These are phyloP conservation scores for Ctenopoma multispine DNA, from an alignment of 2,797 vertebrate species.

Conservation along the genomic window DNA sequence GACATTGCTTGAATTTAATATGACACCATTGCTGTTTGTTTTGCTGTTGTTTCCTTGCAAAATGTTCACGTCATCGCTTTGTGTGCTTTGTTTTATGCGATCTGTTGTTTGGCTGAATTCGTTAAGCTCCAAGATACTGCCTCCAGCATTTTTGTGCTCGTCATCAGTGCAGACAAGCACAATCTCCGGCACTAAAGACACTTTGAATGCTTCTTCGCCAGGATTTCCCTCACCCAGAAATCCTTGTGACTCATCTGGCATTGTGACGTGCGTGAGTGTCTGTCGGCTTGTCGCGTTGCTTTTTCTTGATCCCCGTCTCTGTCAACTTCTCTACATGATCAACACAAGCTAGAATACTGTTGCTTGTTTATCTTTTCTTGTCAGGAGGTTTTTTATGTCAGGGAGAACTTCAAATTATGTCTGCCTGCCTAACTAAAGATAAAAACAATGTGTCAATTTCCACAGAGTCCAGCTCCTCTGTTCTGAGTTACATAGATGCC, in stretches of 20 bases:
- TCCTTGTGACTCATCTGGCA: constrained; percentile 55
- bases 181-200: constrained; percentile 30
- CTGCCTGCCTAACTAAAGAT: not conserved
- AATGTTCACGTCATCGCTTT: not conserved
- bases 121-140: constrained; percentile 47
- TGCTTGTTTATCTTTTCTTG: not conserved
- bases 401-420: not conserved
- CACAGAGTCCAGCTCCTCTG: too few species aligned
- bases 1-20: not conserved
- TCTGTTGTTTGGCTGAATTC: constrained; percentile 24
- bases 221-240: constrained; percentile 12
- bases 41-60: not conserved
- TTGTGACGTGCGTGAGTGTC: constrained; percentile 38
- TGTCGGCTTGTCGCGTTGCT: constrained; percentile 16
- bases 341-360: not conserved
- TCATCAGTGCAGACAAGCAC: not conserved
- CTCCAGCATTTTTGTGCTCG: constrained; percentile 1
- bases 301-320: constrained; percentile 3
- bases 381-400: constrained; percentile 8
- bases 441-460: not conserved
- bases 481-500: too few species aligned
- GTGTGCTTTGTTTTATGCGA: not conserved
- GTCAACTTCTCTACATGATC: constrained; percentile 20
- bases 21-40: not conserved
- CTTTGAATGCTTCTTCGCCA: not conserved